Percentiles rank a stretch among this genome's conserved stretches.
Evolutionary conservation across 2,797 vertebrate genomes (phyloP).

Genomic region (Buceros bicornis): DNA sequence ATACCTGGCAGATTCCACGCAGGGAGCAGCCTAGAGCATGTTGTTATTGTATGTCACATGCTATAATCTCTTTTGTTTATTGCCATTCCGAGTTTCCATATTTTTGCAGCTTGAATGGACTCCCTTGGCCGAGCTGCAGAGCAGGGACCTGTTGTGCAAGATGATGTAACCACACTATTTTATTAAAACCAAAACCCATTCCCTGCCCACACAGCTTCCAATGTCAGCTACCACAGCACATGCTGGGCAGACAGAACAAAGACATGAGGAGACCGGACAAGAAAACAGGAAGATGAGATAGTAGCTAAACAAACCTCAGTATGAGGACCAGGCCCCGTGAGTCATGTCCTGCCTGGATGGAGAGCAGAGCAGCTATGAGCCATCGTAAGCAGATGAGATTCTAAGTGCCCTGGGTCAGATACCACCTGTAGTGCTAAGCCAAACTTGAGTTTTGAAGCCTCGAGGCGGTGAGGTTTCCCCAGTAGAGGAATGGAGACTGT

Average conservation of each 20-base stretch:
- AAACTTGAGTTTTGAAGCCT: neutral
- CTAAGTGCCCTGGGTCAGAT: neutral
- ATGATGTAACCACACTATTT: slow-evolving; percentile 6
- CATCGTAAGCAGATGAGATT: neutral
- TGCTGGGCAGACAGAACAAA: slow-evolving; percentile 24
- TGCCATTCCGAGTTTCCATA: neutral
- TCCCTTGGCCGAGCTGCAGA: neutral
- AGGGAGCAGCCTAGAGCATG: neutral
- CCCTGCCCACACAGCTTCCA: slow-evolving; percentile 17
- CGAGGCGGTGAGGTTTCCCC: neutral
- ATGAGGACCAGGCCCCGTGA: neutral
- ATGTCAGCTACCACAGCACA: neutral
- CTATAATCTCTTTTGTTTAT: neutral
- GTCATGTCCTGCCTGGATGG: neutral
- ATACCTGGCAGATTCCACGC: slow-evolving; percentile 8
- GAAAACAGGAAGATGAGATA: slow-evolving; percentile 10
- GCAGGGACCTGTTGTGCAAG: slow-evolving; percentile 27
- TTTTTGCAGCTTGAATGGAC: neutral
- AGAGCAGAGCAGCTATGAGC: accelerated
- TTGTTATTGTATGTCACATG: neutral
- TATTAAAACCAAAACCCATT: slow-evolving; percentile 21
- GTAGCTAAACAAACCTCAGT: slow-evolving; percentile 5
- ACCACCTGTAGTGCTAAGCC: neutral
- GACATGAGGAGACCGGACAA: neutral
- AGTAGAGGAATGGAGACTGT: neutral